phyloP scores from a whole-genome alignment of 2,113 vertebrate species.

The Lophotis ruficrista region DNA sequence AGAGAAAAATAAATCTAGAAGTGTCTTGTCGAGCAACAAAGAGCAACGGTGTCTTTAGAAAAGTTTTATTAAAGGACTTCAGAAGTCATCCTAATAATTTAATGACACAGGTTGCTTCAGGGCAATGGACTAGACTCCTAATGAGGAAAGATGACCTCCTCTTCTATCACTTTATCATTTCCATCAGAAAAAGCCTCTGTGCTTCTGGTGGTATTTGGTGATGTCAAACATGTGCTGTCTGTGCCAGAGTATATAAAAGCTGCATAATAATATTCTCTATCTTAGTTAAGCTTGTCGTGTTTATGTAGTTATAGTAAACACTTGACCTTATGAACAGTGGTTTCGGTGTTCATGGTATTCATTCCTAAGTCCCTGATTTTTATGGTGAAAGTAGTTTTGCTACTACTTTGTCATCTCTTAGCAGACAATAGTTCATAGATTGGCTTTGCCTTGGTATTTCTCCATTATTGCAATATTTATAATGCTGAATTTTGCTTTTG shows the following conservation, averaged over 20 bases:
- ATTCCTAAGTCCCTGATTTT: not conserved
- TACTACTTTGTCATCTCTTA: not conserved
- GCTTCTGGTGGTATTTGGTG: not conserved
- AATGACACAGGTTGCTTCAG: not conserved
- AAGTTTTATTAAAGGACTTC: not conserved
- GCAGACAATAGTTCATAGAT: not conserved
- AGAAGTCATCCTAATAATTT: not conserved
- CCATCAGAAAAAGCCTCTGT: not conserved
- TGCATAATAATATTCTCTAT: not conserved
- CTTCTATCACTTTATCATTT: not conserved
- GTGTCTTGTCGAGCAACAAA: not conserved
- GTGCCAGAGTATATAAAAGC: not conserved
- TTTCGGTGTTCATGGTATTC: not conserved
- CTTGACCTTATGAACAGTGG: not conserved
- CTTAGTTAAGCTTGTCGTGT: not conserved
- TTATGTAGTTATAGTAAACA: not conserved
- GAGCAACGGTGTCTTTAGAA: not conserved
- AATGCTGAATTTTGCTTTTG: not conserved
- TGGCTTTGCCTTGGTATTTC: not conserved
- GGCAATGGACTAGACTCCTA: not conserved
- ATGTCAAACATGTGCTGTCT: not conserved
- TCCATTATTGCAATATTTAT: not conserved
- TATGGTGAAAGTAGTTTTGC: not conserved
- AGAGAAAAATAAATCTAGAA: not conserved
- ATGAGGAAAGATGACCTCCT: not conserved